Percentiles rank a stretch among this genome's conserved stretches.
Evolutionary conservation across 1,140 invertebrate genomes (phyloP).

Genomic region (Camponotus vicinus): DNA sequence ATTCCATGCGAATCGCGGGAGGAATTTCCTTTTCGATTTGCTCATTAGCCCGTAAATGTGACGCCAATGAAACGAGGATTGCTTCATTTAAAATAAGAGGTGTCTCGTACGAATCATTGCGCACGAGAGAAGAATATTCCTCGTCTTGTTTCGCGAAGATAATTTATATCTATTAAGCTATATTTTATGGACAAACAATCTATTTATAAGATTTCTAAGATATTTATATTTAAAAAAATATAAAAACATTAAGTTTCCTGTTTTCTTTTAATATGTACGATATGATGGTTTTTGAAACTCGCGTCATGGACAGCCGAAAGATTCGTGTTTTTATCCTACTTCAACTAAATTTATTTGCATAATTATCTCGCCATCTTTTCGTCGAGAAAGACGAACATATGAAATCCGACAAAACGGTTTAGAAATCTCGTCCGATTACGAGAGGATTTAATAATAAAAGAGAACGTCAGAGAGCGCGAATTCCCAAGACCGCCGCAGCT

Average conservation of each 20-base stretch:
- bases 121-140: background rate
- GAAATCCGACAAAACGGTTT: background rate
- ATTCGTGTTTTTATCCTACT: background rate
- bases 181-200: background rate
- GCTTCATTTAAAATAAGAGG: background rate
- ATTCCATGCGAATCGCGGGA: background rate
- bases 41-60: background rate
- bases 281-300: background rate
- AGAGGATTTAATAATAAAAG: conserved; percentile 23
- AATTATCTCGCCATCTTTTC: background rate
- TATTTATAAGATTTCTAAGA: background rate
- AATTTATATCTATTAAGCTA: background rate
- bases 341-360: background rate
- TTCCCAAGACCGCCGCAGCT: conserved; percentile 33
- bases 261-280: background rate
- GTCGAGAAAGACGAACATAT: background rate
- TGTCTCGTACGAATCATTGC: background rate
- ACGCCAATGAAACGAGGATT: background rate
- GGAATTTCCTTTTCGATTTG: conserved; percentile 5
- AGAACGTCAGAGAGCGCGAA: conserved; percentile 20
- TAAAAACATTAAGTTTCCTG: background rate
- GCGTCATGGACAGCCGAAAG: background rate
- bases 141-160: background rate
- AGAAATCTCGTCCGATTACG: background rate
- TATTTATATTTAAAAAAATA: background rate